Base-by-base conservation (phyloP, 1,140 invertebrate species). In the Papilio polytes region DNA sequence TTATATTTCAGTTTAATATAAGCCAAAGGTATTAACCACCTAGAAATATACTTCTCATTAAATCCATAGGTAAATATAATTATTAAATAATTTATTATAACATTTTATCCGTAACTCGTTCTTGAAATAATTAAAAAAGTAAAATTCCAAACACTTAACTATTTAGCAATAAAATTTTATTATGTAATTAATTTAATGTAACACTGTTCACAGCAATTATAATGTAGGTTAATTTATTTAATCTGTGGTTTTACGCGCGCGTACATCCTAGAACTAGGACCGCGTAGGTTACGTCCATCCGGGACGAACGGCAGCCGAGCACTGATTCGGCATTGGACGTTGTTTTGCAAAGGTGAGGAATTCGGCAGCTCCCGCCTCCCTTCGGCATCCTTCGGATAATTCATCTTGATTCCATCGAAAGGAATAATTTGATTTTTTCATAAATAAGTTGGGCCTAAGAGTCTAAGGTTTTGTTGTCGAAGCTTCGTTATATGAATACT, bases 311-410 rank as follows among this genome's bases (percentile, higher is more conserved):
- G 80, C 89, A 80, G 90, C 79, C 88, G 82, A 86, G 84, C 89
- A 94, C 93, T 94, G 93, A 91, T 90, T 92, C 92, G 87, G 88
- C 85, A 91, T 92, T 92, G 91, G 91, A 87, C 87, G 89, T 82
- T 87, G 86, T 89, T 89, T 89, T 92, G 87, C 85, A 94, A 94
- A 94, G 93, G 93, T 94, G 91, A 94, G 93, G 88, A 90, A 86
- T 88, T 90, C 92, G 89, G 80, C 53, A 72, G 70, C 63, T 70
- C 86, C 89, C 93, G 92, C 87, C 78, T 26, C 31, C 48, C 77
- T 80, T 92, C 92, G 92, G 88, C 82, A 82, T 73, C 83, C 80
- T 74, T 90, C 91, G 90, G 85, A 41, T 74, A 84, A 85, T 87
- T 90, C 89, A 91, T 93, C 92, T 89, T 89, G 85, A 88, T 91